Conservation (phyloP, 1,140 invertebrate genomes). For the Hylaeus volcanicus region DNA sequence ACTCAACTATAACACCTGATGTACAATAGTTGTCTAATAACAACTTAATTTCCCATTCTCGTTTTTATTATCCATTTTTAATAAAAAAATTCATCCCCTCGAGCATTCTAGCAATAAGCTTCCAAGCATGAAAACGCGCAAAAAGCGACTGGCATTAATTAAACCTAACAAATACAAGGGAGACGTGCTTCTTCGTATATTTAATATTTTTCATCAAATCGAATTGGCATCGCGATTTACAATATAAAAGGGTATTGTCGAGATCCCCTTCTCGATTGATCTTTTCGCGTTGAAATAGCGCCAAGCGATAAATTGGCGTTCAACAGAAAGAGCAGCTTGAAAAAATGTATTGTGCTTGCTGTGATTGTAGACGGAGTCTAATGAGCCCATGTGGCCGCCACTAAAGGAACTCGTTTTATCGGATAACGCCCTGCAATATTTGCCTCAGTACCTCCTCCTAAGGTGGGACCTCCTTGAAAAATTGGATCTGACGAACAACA, state of each 20-base stretch:
- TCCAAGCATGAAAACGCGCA: no score
- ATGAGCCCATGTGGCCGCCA: slow-evolving; percentile 79
- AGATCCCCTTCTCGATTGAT: background rate
- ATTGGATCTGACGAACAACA: slow-evolving; percentile 85
- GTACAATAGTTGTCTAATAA: no score
- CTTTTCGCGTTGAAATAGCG: background rate
- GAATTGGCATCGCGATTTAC: background rate
- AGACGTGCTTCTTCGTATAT: no score
- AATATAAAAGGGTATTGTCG: background rate
- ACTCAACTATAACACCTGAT: no score
- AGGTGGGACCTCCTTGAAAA: slow-evolving; percentile 85
- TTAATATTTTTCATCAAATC: background rate
- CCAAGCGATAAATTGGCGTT: background rate
- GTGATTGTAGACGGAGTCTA: background rate
- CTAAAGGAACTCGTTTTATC: slow-evolving; percentile 85
- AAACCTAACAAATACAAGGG: no score
- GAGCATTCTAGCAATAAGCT: no score
- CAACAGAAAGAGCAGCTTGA: background rate
- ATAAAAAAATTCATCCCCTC: no score
- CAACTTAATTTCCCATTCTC: no score
- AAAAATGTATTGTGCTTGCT: background rate
- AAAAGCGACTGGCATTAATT: no score
- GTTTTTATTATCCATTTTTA: no score
- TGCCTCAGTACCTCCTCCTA: slow-evolving; percentile 82
- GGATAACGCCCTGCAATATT: slow-evolving; percentile 84